Conservation (phyloP, 2,797 vertebrate genomes). For the Anniella stebbinsi region DNA sequence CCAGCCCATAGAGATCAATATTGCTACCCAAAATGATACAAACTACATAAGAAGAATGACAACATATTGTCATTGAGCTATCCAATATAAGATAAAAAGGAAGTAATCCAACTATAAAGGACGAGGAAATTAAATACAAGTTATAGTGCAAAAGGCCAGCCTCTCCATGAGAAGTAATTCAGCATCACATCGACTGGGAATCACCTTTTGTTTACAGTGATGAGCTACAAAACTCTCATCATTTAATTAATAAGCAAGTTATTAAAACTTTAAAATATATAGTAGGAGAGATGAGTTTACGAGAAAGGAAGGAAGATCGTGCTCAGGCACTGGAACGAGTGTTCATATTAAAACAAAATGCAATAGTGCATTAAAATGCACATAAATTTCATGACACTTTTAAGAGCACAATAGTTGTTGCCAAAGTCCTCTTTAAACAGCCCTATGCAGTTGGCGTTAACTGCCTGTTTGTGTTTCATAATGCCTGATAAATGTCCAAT, state of each 20-base stretch:
- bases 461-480: conserved; percentile 38
- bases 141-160: neutral
- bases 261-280: neutral
- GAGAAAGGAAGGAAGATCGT: conserved; percentile 21
- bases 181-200: neutral
- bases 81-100: neutral
- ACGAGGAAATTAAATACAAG: neutral
- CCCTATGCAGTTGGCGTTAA: conserved; percentile 5
- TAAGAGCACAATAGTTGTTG: conserved; percentile 62
- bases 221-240: neutral
- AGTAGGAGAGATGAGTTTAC: neutral
- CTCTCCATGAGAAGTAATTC: neutral
- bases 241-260: neutral
- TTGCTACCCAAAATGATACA: neutral
- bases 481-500: neutral
- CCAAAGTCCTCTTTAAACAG: conserved; percentile 59
- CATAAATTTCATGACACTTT: conserved; percentile 64
- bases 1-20: neutral
- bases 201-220: neutral
- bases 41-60: neutral
- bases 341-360: conserved; percentile 58
- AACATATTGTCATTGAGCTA: neutral
- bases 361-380: conserved; percentile 39
- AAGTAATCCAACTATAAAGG: neutral
- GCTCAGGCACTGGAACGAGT: conserved; percentile 38